Conservation (phyloP, 2,113 vertebrate species). For the Triplophysa rosa region DNA sequence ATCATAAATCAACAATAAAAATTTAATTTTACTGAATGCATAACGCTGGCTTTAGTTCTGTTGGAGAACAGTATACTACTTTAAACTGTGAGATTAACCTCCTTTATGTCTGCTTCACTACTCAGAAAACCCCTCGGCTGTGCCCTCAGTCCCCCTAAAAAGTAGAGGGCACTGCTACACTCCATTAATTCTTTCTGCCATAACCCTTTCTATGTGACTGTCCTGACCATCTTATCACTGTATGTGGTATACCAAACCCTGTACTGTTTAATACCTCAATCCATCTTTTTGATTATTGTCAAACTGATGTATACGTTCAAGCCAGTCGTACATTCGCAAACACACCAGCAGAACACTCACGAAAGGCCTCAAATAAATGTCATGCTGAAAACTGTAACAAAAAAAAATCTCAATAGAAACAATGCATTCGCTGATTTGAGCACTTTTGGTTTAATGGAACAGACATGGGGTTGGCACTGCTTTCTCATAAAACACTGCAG, state of each 20-base stretch:
- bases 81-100: constrained; percentile 30
- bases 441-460: background rate
- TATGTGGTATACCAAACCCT: constrained; percentile 14
- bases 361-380: no score
- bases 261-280: constrained; percentile 36
- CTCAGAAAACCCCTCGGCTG: constrained; percentile 40
- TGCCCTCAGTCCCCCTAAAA: constrained; percentile 31
- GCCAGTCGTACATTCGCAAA: background rate
- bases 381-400: no score
- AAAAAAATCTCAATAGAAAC: no score
- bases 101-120: constrained; percentile 17
- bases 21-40: no score
- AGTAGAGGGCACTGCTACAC: constrained; percentile 47
- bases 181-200: constrained; percentile 50
- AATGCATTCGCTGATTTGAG: background rate
- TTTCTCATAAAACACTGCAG: background rate
- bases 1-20: no score
- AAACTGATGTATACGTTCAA: background rate
- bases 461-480: background rate
- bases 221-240: background rate
- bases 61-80: background rate
- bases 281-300: constrained; percentile 39
- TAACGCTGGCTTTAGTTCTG: background rate
- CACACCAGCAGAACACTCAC: background rate
- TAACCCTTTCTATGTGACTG: constrained; percentile 52